Evolutionary conservation across 2,888 invertebrate genomes (phyloP).

Genomic region (Trachelus iudaicus): DNA sequence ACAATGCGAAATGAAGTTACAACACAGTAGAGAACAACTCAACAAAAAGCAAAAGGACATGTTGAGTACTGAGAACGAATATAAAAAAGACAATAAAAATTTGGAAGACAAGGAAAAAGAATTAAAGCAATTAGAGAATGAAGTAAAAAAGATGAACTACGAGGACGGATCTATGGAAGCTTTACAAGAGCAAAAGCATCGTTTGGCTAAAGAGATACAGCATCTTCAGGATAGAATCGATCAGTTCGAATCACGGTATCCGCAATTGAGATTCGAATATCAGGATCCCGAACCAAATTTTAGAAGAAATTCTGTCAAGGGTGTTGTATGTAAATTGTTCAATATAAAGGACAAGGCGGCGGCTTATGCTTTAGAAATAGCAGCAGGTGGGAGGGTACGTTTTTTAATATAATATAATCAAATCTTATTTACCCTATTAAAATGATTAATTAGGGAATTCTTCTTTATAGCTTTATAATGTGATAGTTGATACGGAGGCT

Average conservation of each 20-base stretch:
- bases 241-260: constrained; percentile 70
- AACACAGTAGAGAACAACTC: constrained; percentile 73
- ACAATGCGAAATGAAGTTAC: constrained; percentile 80
- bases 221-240: constrained; percentile 70
- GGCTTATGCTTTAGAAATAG: constrained; percentile 85
- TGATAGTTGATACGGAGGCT: constrained; percentile 88
- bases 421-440: constrained; percentile 8
- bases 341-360: constrained; percentile 76
- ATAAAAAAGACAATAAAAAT: constrained; percentile 72
- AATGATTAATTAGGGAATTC: constrained; percentile 21
- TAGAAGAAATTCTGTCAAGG: constrained; percentile 75
- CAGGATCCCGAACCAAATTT: constrained; percentile 82
- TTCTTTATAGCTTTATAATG: constrained; percentile 81
- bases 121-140: constrained; percentile 69
- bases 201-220: constrained; percentile 70
- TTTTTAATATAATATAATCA: neutral
- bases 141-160: constrained; percentile 70
- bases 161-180: constrained; percentile 72
- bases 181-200: constrained; percentile 67
- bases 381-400: constrained; percentile 85
- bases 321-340: constrained; percentile 84
- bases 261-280: constrained; percentile 77
- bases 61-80: constrained; percentile 75
- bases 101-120: constrained; percentile 71
- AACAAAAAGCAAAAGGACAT: constrained; percentile 75